Evolutionary conservation across 1,140 invertebrate species (phyloP).

Genomic region (Globodera ellingtonae): DNA sequence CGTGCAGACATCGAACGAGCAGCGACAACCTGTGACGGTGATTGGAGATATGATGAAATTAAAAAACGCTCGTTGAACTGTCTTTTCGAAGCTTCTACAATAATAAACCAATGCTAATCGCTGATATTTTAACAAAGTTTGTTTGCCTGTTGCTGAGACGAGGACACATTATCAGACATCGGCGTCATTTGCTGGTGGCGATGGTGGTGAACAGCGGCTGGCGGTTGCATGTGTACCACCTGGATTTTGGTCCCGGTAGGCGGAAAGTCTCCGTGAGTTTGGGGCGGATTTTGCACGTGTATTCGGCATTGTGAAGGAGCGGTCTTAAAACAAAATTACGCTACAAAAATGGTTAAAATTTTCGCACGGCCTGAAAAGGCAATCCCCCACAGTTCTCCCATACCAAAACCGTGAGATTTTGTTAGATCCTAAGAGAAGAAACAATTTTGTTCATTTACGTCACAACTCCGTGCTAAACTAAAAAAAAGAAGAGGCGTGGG

Average conservation of each 20-base stretch:
- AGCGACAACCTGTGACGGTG: background rate
- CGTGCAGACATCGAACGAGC: background rate
- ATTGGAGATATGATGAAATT: too few species aligned
- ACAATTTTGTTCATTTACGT: too few species aligned
- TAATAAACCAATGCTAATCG: background rate
- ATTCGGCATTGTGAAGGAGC: slow-evolving; percentile 26
- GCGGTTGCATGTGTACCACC: slow-evolving; percentile 30
- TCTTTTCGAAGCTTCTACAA: background rate
- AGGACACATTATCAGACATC: background rate
- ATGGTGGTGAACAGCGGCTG: background rate
- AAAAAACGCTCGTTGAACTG: background rate
- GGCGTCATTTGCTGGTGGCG: background rate
- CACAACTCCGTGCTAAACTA: too few species aligned
- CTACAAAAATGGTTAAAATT: too few species aligned
- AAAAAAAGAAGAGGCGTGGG: too few species aligned
- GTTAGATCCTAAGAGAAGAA: too few species aligned
- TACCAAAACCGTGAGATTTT: too few species aligned
- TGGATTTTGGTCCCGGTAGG: slow-evolving; percentile 31
- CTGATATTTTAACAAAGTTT: background rate
- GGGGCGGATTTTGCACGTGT: slow-evolving; percentile 35
- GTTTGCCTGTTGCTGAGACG: slow-evolving; percentile 8
- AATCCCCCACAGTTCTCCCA: too few species aligned
- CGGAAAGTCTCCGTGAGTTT: slow-evolving; percentile 31
- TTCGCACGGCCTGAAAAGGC: too few species aligned
- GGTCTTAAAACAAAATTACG: background rate